Percentiles rank a stretch among this genome's conserved stretches.
Evolutionary conservation across 2,888 invertebrate species (phyloP).

Genomic region (Aethes cnicana): DNA sequence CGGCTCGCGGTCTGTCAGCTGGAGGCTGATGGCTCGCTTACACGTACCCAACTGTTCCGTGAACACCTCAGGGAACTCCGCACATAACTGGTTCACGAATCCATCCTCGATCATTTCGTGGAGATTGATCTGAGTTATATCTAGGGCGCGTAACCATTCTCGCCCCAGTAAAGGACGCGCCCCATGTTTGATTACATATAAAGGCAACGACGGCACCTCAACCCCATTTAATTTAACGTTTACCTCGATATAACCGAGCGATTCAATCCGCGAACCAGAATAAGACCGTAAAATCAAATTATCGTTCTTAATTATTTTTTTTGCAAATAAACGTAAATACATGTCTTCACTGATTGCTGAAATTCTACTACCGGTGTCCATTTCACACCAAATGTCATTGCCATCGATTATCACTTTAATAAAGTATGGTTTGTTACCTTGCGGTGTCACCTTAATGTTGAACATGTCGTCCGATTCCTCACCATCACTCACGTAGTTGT

Average conservation of each 20-base stretch:
- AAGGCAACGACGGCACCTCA: not conserved
- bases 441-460: slow-evolving; percentile 8
- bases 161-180: slow-evolving; percentile 2
- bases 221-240: slow-evolving; percentile 9
- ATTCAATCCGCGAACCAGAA: slow-evolving; percentile 30
- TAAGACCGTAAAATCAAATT: slow-evolving; percentile 31
- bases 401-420: slow-evolving; percentile 20
- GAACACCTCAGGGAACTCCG: slow-evolving; percentile 29
- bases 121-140: slow-evolving; percentile 17
- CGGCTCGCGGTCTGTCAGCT: slow-evolving; percentile 17
- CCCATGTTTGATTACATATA: slow-evolving; percentile 29
- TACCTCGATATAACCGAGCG: slow-evolving; percentile 31
- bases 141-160: slow-evolving; percentile 2
- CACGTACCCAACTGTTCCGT: slow-evolving; percentile 28
- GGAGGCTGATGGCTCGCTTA: slow-evolving; percentile 26
- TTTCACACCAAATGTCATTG: slow-evolving; percentile 13
- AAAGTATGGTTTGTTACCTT: slow-evolving; percentile 26
- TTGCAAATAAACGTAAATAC: slow-evolving; percentile 5
- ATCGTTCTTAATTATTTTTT: slow-evolving; percentile 19
- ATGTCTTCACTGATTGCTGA: slow-evolving; percentile 27
- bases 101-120: not conserved
- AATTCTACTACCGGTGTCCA: slow-evolving; percentile 33
- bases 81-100: slow-evolving; percentile 12
- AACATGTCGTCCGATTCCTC: slow-evolving; percentile 7
- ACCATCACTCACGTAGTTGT: not conserved